These are phyloP conservation scores for Melanogrammus aeglefinus DNA, from an alignment of 2,797 vertebrate species.

Conservation along the genomic window DNA sequence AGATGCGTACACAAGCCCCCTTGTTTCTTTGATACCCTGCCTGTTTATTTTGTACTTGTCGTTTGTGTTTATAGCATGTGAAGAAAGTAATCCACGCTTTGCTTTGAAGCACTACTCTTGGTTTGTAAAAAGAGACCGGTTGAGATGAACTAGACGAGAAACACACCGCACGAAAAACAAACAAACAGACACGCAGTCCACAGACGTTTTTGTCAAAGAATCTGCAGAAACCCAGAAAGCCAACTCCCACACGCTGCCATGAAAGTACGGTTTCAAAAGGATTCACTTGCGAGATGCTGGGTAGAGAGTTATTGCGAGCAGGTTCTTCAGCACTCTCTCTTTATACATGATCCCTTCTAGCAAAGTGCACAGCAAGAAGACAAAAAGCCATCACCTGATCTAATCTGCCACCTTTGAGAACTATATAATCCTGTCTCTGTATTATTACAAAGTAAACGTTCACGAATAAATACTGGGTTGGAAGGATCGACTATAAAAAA, in stretches of 20 bases:
- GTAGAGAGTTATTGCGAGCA: conserved; percentile 50
- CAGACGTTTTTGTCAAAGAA: conserved; percentile 35
- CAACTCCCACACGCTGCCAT: conserved; percentile 25
- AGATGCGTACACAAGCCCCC: too few relatives aligned
- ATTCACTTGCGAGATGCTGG: conserved; percentile 40
- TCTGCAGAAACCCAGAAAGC: conserved; percentile 39
- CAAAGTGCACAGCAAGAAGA: conserved; percentile 55
- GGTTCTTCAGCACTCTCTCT: conserved; percentile 44
- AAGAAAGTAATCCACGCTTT: conserved; percentile 1
- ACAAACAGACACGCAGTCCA: conserved; percentile 14
- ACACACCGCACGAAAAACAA: conserved; percentile 19
- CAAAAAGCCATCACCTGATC: conserved; percentile 71
- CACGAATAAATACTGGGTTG: conserved; percentile 25
- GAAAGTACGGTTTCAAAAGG: conserved; percentile 50
- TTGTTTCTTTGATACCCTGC: too few relatives aligned
- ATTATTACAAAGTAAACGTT: conserved; percentile 15
- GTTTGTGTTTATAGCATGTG: neutral
- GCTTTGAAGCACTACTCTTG: conserved; percentile 24
- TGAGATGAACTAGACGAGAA: conserved; percentile 16
- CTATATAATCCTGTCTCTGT: conserved; percentile 48
- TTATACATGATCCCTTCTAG: conserved; percentile 45
- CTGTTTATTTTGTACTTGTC: neutral
- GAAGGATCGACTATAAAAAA: too few relatives aligned
- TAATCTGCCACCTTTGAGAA: conserved; percentile 25
- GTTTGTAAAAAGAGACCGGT: conserved; percentile 21